These are phyloP conservation scores for Armadillidium nasatum DNA, from an alignment of 1,140 invertebrate genomes.

Conservation along the genomic window DNA sequence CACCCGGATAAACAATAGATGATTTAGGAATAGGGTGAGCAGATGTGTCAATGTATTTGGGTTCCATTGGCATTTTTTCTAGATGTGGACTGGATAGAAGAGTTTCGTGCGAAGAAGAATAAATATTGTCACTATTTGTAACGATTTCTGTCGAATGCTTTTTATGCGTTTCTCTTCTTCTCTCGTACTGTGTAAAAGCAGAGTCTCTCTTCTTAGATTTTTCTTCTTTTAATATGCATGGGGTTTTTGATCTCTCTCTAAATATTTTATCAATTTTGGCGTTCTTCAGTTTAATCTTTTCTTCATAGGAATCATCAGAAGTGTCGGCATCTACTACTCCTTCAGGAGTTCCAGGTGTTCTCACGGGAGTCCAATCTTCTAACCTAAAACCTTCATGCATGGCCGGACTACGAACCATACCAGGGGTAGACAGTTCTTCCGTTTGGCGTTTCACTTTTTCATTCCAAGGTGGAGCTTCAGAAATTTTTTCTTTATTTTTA, in stretches of 20 bases:
- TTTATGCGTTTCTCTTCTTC: not conserved
- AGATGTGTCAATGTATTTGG: not conserved
- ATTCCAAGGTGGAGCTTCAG: constrained; percentile 10
- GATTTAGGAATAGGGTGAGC: not conserved
- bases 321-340: constrained; percentile 38
- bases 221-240: not conserved
- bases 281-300: constrained; percentile 24
- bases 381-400: constrained; percentile 50
- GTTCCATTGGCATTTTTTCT: not conserved
- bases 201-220: constrained; percentile 10
- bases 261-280: constrained; percentile 34
- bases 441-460: constrained; percentile 44
- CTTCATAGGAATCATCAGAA: constrained; percentile 40
- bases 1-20: not conserved
- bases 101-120: not conserved
- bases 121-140: not conserved
- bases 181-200: not conserved
- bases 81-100: not conserved
- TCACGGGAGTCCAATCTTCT: constrained; percentile 51
- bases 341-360: constrained; percentile 46
- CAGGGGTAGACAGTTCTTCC: constrained; percentile 47
- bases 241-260: constrained; percentile 28
- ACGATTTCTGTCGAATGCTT: not conserved
- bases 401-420: constrained; percentile 50
- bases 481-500: constrained; percentile 19